Conservation (phyloP, 2,113 vertebrate genomes). For the Cavia aperea region DNA sequence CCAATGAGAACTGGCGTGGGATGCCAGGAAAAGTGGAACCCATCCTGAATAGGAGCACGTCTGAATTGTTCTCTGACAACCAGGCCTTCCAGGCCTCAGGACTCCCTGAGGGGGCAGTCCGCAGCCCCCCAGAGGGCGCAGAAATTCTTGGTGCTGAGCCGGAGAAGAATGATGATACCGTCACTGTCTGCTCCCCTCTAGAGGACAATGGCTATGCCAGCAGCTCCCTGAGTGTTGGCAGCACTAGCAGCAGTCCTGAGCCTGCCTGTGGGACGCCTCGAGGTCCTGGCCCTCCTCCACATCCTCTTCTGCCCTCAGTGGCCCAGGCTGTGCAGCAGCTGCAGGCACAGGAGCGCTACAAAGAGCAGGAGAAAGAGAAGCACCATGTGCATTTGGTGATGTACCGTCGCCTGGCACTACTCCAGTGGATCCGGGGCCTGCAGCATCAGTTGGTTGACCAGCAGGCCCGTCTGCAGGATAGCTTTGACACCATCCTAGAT, state of each 20-base stretch:
- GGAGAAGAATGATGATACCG: conserved; percentile 13
- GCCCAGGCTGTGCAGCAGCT: conserved; percentile 88
- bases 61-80: conserved; percentile 59
- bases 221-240: conserved; percentile 85
- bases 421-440: conserved; percentile 93
- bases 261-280: conserved; percentile 61
- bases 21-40: conserved; percentile 67
- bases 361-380: conserved; percentile 95
- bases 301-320: conserved; percentile 77
- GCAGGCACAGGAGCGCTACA: conserved; percentile 90
- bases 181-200: conserved; percentile 78
- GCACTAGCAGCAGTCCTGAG: conserved; percentile 71
- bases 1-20: conserved; percentile 89
- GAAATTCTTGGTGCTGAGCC: conserved; percentile 73
- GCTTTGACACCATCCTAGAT: conserved; percentile 93
- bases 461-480: conserved; percentile 93
- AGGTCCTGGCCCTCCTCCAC: conserved; percentile 29
- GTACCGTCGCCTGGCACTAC: conserved; percentile 93
- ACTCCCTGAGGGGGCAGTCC: conserved; percentile 58
- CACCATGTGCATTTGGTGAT: conserved; percentile 95
- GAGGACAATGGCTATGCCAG: conserved; percentile 86
- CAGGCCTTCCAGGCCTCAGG: conserved; percentile 55
- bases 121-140: conserved; percentile 89
- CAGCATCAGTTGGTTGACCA: conserved; percentile 89
- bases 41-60: conserved; percentile 53